Percentiles rank a stretch among this genome's conserved stretches.
phyloP scores from a whole-genome alignment of 1,140 invertebrate genomes.

The Trachymyrmex septentrionalis region DNA sequence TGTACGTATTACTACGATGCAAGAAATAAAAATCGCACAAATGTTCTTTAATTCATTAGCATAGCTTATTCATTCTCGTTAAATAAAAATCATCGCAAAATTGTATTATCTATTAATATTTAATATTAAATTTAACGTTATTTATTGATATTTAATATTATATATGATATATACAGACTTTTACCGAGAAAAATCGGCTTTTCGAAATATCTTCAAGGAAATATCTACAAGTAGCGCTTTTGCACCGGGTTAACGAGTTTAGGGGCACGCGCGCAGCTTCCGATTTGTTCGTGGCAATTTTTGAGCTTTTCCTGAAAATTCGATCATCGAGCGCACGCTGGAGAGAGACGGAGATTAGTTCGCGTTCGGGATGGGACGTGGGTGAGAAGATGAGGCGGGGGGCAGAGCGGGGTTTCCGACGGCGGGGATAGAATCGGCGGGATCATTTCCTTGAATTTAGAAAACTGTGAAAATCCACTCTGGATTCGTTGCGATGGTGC shows the following conservation, averaged over 20 bases:
- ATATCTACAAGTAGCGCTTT: neutral
- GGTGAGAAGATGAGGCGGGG: slow-evolving; percentile 40
- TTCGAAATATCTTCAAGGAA: neutral
- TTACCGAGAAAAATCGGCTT: neutral
- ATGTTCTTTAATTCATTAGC: neutral
- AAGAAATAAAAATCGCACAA: neutral
- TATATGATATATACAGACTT: neutral
- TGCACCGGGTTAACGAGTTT: neutral
- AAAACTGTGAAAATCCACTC: slow-evolving; percentile 63
- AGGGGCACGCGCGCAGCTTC: neutral
- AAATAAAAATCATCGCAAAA: neutral
- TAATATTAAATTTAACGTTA: no score
- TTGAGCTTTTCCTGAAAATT: slow-evolving; percentile 36
- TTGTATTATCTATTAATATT: neutral
- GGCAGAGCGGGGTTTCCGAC: slow-evolving; percentile 38
- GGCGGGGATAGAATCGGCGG: slow-evolving; percentile 51
- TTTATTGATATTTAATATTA: neutral
- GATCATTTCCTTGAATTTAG: slow-evolving; percentile 65
- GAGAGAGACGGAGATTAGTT: slow-evolving; percentile 53
- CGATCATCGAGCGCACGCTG: slow-evolving; percentile 14
- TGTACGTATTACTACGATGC: neutral
- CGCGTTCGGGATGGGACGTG: slow-evolving; percentile 4
- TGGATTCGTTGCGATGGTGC: slow-evolving; percentile 40
- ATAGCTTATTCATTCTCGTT: neutral
- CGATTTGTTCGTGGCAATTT: slow-evolving; percentile 40